Conservation (phyloP, 2,797 vertebrate genomes). For the Cichlasoma orientale region DNA sequence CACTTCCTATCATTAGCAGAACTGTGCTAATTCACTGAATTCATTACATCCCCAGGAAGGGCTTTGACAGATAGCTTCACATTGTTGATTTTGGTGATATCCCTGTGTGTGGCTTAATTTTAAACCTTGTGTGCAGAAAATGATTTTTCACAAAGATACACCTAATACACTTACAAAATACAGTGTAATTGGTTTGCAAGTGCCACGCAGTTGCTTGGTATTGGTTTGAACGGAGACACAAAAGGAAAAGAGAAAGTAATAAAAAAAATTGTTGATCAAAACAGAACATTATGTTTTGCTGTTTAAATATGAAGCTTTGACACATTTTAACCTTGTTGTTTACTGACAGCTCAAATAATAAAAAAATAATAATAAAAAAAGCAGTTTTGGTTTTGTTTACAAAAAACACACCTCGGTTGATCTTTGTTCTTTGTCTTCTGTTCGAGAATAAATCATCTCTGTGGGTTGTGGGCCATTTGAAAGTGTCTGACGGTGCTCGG, state of each 20-base stretch:
- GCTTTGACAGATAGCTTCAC: slow-evolving; percentile 11
- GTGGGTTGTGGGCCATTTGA: slow-evolving; percentile 48
- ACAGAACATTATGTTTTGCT: neutral
- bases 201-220: slow-evolving; percentile 2
- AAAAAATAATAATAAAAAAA: neutral
- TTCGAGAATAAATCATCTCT: slow-evolving; percentile 42
- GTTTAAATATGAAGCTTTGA: slow-evolving; percentile 2
- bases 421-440: slow-evolving; percentile 33
- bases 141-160: slow-evolving; percentile 10
- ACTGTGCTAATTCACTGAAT: slow-evolving; percentile 35
- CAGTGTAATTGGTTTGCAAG: slow-evolving; percentile 19
- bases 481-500: slow-evolving; percentile 41
- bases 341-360: neutral
- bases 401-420: slow-evolving; percentile 22
- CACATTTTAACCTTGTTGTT: neutral
- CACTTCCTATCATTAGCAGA: slow-evolving; percentile 36
- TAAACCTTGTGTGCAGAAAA: slow-evolving; percentile 15
- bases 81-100: slow-evolving; percentile 17
- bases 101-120: slow-evolving; percentile 5
- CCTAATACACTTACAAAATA: neutral
- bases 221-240: neutral
- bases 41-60: slow-evolving; percentile 14
- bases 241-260: slow-evolving; percentile 6
- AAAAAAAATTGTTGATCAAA: neutral
- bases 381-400: slow-evolving; percentile 10